Percentiles rank a stretch among this genome's conserved stretches.
phyloP scores from a whole-genome alignment of 1,140 invertebrate genomes.

The Drosophila nigrodunni region DNA sequence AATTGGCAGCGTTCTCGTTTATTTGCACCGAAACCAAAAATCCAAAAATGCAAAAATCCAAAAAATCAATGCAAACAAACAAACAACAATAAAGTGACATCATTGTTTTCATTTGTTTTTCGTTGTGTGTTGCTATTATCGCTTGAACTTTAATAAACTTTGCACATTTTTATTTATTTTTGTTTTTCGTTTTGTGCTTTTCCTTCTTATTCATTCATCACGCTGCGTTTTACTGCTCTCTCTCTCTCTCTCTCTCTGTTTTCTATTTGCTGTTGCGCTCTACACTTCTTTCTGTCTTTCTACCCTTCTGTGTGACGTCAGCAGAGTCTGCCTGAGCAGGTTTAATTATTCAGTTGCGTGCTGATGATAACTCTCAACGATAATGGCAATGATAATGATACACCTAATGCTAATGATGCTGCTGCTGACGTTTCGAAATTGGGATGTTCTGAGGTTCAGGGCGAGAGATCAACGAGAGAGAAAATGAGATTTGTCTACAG shows the following conservation, averaged over 20 bases:
- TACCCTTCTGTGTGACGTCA: slow-evolving; percentile 32
- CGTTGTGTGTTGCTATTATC: neutral
- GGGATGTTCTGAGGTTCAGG: slow-evolving; percentile 9
- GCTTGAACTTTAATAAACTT: slow-evolving; percentile 78
- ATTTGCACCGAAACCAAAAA: slow-evolving; percentile 12
- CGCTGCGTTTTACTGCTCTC: slow-evolving; percentile 18
- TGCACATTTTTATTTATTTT: slow-evolving; percentile 51
- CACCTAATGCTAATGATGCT: slow-evolving; percentile 14
- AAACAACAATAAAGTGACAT: slow-evolving; percentile 64
- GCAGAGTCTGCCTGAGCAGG: neutral
- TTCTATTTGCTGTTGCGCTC: slow-evolving; percentile 11
- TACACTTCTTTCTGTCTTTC: neutral
- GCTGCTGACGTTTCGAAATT: slow-evolving; percentile 15
- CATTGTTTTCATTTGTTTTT: slow-evolving; percentile 53
- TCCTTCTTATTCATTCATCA: slow-evolving; percentile 32
- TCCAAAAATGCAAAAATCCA: slow-evolving; percentile 35
- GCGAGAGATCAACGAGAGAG: slow-evolving; percentile 2
- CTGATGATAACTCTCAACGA: slow-evolving; percentile 47
- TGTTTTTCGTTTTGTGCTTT: slow-evolving; percentile 15
- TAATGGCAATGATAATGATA: slow-evolving; percentile 35
- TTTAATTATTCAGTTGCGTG: slow-evolving; percentile 41
- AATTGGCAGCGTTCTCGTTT: slow-evolving; percentile 28
- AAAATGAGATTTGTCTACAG: neutral
- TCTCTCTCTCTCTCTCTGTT: neutral
- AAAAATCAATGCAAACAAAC: slow-evolving; percentile 34